phyloP scores from a whole-genome alignment of 2,113 vertebrate genomes.

The Sakesphorus luctuosus region DNA sequence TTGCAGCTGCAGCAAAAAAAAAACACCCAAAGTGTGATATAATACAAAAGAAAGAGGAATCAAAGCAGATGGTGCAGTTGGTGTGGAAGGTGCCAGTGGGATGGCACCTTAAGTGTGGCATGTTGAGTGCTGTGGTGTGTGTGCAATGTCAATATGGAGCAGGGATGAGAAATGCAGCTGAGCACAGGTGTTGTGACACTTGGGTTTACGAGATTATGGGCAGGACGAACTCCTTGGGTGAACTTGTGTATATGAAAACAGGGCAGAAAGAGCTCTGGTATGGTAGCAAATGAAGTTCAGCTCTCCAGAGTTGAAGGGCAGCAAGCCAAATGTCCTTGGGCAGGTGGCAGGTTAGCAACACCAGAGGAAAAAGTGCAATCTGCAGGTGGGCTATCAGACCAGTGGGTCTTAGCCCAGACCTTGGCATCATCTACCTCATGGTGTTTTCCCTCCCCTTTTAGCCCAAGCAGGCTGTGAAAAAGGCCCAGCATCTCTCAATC shows the following conservation, averaged over 20 bases:
- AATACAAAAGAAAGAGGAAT: constrained; percentile 18
- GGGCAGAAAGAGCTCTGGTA: neutral
- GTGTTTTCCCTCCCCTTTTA: neutral
- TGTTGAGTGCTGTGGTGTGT: neutral
- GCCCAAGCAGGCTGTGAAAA: neutral
- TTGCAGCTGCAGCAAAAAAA: constrained; percentile 7
- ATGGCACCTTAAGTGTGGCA: neutral
- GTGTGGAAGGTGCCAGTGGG: neutral
- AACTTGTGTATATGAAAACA: neutral
- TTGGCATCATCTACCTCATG: neutral
- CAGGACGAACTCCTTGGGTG: neutral
- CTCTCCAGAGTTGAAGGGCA: neutral
- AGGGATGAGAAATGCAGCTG: neutral
- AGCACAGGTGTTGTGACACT: neutral
- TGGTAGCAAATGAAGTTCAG: neutral
- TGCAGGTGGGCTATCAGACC: neutral
- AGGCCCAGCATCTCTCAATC: neutral
- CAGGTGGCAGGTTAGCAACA: neutral
- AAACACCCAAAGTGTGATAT: neutral
- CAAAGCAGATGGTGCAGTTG: constrained; percentile 3
- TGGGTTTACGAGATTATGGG: neutral
- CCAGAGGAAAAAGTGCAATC: neutral
- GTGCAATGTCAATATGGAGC: neutral
- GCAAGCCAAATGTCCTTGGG: neutral
- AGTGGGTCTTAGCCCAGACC: neutral